Percentiles rank a stretch among this genome's conserved stretches.
These are phyloP conservation scores for Calephelis perditalis DNA, from an alignment of 2,888 invertebrate species.

Conservation along the genomic window DNA sequence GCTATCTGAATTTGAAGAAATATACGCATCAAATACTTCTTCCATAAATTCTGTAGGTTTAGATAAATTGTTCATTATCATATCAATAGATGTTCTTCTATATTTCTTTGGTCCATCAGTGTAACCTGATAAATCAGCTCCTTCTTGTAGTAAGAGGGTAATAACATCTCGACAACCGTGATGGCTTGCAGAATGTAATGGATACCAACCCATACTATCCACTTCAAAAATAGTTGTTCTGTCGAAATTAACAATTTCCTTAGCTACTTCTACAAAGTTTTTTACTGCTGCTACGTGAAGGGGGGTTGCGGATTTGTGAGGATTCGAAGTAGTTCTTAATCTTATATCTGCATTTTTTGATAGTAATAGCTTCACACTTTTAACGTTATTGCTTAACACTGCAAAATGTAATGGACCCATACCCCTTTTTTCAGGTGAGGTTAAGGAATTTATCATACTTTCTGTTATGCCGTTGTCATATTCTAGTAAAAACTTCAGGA, in stretches of 20 bases:
- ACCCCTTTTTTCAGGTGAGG: conserved; percentile 57
- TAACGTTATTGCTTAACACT: conserved; percentile 65
- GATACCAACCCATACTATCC: conserved; percentile 54
- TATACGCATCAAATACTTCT: conserved; percentile 71
- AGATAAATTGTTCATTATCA: conserved; percentile 70
- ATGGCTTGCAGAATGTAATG: conserved; percentile 70
- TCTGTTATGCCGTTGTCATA: conserved; percentile 52
- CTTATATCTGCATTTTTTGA: conserved; percentile 63
- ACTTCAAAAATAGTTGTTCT: conserved; percentile 62
- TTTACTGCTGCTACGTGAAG: conserved; percentile 66
- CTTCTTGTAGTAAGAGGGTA: conserved; percentile 54
- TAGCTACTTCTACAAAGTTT: conserved; percentile 56
- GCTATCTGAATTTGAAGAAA: conserved; percentile 62
- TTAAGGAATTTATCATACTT: conserved; percentile 48
- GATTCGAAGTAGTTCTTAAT: conserved; percentile 57
- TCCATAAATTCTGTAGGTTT: conserved; percentile 74
- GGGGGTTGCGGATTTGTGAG: conserved; percentile 61
- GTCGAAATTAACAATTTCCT: conserved; percentile 54
- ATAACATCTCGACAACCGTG: conserved; percentile 80
- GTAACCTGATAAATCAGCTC: conserved; percentile 62
- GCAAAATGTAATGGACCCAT: conserved; percentile 76
- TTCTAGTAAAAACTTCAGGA: conserved; percentile 72
- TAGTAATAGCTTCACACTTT: conserved; percentile 65
- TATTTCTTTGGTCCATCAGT: conserved; percentile 58
- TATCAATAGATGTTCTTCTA: conserved; percentile 67